Base-by-base conservation (phyloP, 2,113 vertebrate genomes). In the Pseudopodoces humilis region DNA sequence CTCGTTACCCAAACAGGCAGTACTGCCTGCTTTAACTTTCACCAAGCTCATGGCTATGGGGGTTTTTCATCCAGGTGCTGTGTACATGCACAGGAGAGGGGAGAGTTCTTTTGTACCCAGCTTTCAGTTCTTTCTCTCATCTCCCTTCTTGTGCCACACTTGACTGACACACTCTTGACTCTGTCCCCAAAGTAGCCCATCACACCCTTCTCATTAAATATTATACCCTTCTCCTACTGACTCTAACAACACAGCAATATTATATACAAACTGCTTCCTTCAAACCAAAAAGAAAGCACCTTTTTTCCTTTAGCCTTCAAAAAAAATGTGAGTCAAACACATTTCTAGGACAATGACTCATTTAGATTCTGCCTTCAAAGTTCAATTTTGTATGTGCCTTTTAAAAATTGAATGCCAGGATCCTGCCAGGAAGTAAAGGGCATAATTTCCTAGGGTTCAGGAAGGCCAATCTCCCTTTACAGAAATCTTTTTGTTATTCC, bases 1-100 rank as follows among this genome's bases (percentile, higher is more conserved):
- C 76, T 97, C 59, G 23, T 96, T 96, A 92, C 55, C 83, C 82
- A 94, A 88, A 90, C 8, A 87, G 64, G 72, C 79, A 76, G 39
- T 3, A 37, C 81, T 91, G 91, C 77, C 88, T 79, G 2, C 62
- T 64, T 65, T 4, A 78, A 77, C 90, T 81, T 75, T 87, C 88
- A 91, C 87, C 90, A 81, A 65, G 55, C 65, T 86, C 41, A 1
- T 46, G 74, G 62, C 81, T 52, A 30, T 80, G 3, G 2, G 19
- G 10, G 25, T 44, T 67, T 95, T 89, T 92, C 77, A 95, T 86
- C 90, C 87, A 74, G 63, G 50, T 82, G 68, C 44, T 92, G 75
- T 30, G 22, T 67, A 41, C 0, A 2, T 44, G 60, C 18, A 27
- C 27, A 15, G 53, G n/a, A 39, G 27, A 59, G 22, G 25, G 33